These are phyloP conservation scores for Urophycis tenuis DNA, from an alignment of 2,797 vertebrate genomes.

Conservation along the genomic window DNA sequence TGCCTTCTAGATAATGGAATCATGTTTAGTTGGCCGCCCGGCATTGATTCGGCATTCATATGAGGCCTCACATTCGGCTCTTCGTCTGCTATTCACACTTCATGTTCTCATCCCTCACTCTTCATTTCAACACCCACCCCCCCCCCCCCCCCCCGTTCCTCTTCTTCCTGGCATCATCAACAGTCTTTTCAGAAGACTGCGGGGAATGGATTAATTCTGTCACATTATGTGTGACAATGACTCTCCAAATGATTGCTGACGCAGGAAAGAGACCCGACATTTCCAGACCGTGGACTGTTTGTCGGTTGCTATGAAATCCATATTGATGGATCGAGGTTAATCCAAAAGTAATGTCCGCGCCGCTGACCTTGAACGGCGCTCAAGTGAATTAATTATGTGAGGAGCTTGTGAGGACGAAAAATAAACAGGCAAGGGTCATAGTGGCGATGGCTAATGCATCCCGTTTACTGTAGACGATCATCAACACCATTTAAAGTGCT, in stretches of 20 bases:
- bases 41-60: constrained; percentile 33
- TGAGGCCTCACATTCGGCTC: constrained; percentile 25
- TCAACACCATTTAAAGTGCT: not conserved
- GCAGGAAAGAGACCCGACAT: constrained; percentile 15
- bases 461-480: not conserved
- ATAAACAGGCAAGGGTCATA: not conserved
- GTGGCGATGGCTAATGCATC: not conserved
- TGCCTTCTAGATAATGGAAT: constrained; percentile 24
- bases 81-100: constrained; percentile 19
- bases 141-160: not conserved
- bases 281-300: constrained; percentile 2
- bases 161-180: not conserved
- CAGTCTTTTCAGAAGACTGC: not conserved
- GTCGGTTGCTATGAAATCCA: not conserved
- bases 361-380: not conserved
- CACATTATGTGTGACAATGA: constrained; percentile 12
- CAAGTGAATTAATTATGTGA: not conserved
- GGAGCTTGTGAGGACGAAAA: not conserved
- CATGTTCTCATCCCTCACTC: constrained; percentile 18
- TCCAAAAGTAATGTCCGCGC: constrained; percentile 3
- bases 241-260: constrained; percentile 23
- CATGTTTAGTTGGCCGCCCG: constrained; percentile 27
- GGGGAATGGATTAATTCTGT: not conserved
- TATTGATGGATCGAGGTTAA: constrained; percentile 7
- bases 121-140: constrained; percentile 1